Evolutionary conservation across 2,113 vertebrate species (phyloP).

Genomic region (Manacus vitellinus): DNA sequence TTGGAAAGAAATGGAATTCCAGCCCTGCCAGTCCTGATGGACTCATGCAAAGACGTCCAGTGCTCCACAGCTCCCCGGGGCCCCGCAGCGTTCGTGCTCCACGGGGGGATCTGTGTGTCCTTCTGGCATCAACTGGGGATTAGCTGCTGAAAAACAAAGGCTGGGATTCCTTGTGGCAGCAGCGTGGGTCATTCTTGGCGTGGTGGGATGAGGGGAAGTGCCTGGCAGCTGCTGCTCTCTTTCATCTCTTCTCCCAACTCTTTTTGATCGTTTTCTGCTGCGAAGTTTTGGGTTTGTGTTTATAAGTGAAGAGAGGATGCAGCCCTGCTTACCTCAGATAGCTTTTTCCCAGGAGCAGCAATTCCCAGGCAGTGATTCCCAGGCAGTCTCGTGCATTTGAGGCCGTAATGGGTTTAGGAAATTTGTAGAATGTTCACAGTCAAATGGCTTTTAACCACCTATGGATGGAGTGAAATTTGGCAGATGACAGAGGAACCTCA

Average conservation of each 20-base stretch:
- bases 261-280: not conserved
- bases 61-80: not conserved
- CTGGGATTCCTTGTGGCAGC: not conserved
- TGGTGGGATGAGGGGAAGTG: not conserved
- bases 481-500: slow-evolving; percentile 68
- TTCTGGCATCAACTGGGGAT: not conserved
- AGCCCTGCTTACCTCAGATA: not conserved
- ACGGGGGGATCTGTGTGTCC: not conserved
- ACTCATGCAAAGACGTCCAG: not conserved
- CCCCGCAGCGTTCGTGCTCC: not conserved
- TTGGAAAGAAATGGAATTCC: not conserved
- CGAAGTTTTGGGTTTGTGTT: not conserved
- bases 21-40: not conserved
- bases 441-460: slow-evolving; percentile 75
- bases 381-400: slow-evolving; percentile 1
- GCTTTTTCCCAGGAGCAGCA: not conserved
- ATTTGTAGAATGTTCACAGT: slow-evolving; percentile 67
- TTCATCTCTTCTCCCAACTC: not conserved
- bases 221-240: not conserved
- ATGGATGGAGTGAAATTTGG: slow-evolving; percentile 76
- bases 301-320: not conserved
- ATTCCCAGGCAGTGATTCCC: slow-evolving; percentile 27
- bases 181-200: not conserved
- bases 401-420: slow-evolving; percentile 66
- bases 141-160: not conserved